Percentiles rank a stretch among this genome's conserved stretches.
These are phyloP conservation scores for Melipona beecheii DNA, from an alignment of 2,888 invertebrate species.

Conservation along the genomic window DNA sequence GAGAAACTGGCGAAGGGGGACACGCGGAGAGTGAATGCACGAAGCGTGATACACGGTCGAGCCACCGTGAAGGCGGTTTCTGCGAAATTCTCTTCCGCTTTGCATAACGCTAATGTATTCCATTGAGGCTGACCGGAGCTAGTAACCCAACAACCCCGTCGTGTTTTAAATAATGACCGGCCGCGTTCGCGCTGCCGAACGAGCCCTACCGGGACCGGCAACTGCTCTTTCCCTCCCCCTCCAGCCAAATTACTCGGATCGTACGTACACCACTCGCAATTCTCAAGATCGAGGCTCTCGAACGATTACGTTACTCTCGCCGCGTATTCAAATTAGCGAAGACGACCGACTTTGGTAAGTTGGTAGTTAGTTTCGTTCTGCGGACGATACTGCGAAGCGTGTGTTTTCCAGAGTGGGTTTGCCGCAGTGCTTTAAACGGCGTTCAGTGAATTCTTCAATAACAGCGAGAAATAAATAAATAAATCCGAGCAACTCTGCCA, in stretches of 20 bases:
- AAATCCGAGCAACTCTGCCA: too few species aligned
- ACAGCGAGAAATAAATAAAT: too few species aligned
- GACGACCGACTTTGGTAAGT: neutral
- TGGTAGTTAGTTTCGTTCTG: neutral
- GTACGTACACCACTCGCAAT: slow-evolving; percentile 54
- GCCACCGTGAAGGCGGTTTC: slow-evolving; percentile 35
- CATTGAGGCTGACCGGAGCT: slow-evolving; percentile 73
- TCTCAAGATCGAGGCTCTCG: slow-evolving; percentile 42
- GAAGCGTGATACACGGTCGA: slow-evolving; percentile 53
- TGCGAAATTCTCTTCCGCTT: slow-evolving; percentile 68
- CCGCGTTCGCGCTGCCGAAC: slow-evolving; percentile 50
- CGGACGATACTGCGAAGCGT: neutral
- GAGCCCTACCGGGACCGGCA: slow-evolving; percentile 31
- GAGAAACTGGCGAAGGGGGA: slow-evolving; percentile 34
- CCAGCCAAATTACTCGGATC: slow-evolving; percentile 60
- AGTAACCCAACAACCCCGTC: slow-evolving; percentile 69
- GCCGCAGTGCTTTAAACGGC: neutral
- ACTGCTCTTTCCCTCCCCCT: slow-evolving; percentile 18
- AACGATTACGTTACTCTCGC: neutral
- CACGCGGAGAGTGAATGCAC: slow-evolving; percentile 47
- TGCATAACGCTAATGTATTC: slow-evolving; percentile 76
- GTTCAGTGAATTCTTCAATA: neutral
- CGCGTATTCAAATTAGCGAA: slow-evolving; percentile 1
- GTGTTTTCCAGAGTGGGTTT: neutral
- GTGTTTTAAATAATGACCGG: slow-evolving; percentile 76